Evolutionary conservation across 1,140 invertebrate genomes (phyloP).

Genomic region (Cyrtorhinus lividipennis): DNA sequence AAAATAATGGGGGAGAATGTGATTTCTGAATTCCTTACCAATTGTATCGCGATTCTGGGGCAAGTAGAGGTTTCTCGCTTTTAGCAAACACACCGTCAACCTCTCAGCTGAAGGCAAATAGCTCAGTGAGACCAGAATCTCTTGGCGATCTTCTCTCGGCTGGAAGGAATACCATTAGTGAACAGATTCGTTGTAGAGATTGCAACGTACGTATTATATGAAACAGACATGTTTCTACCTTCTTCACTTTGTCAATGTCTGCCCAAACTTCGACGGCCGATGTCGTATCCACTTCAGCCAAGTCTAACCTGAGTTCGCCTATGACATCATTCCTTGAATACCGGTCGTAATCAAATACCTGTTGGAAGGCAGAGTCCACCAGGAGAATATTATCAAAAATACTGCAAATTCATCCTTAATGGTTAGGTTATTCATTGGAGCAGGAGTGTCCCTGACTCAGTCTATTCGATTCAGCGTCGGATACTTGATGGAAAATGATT

Average conservation of each 20-base stretch:
- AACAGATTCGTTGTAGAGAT: background rate
- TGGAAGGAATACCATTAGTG: slow-evolving; percentile 25
- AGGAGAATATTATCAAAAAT: background rate
- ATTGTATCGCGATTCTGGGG: slow-evolving; percentile 45
- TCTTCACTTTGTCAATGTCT: slow-evolving; percentile 55
- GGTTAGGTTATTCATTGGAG: background rate
- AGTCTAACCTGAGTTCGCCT: slow-evolving; percentile 52
- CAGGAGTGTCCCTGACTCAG: too few species aligned
- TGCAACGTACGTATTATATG: slow-evolving; percentile 19
- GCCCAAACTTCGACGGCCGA: slow-evolving; percentile 63
- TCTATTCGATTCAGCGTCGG: too few species aligned
- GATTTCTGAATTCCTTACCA: too few species aligned
- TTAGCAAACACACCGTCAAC: slow-evolving; percentile 65
- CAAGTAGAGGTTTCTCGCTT: slow-evolving; percentile 66
- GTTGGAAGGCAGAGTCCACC: slow-evolving; percentile 14
- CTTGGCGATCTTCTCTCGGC: slow-evolving; percentile 62
- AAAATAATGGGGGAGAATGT: background rate
- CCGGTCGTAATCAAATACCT: slow-evolving; percentile 53
- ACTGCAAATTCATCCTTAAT: too few species aligned
- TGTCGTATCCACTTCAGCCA: slow-evolving; percentile 51
- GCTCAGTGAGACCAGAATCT: slow-evolving; percentile 65
- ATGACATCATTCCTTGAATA: slow-evolving; percentile 66
- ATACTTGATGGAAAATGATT: too few species aligned
- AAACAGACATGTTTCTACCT: slow-evolving; percentile 29
- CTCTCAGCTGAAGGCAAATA: slow-evolving; percentile 75